Evolutionary conservation across 1,140 invertebrate genomes (phyloP).

Genomic region (Neotoxoptera formosana): DNA sequence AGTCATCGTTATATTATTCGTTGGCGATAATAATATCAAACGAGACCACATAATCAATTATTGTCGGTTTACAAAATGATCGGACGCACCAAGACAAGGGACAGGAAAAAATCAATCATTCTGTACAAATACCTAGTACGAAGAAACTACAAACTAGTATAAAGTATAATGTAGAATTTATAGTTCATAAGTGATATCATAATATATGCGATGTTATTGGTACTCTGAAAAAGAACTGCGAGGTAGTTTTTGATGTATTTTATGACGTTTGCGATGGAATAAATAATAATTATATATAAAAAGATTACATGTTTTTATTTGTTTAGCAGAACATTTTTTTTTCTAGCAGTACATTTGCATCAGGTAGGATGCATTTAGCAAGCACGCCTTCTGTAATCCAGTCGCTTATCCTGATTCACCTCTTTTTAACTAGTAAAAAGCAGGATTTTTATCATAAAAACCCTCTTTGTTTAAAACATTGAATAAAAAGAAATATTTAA

Average conservation of each 20-base stretch:
- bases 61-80: neutral
- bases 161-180: neutral
- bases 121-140: neutral
- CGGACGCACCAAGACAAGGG: neutral
- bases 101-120: neutral
- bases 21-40: neutral
- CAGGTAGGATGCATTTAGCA: neutral
- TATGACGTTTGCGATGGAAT: neutral
- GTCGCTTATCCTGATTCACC: neutral
- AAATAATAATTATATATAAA: neutral
- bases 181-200: neutral
- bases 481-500: constrained; percentile 12
- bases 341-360: neutral
- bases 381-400: neutral
- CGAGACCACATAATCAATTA: neutral
- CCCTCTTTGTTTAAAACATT: neutral
- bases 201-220: neutral
- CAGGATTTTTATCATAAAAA: neutral
- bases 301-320: neutral
- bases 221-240: neutral
- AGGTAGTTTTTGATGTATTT: neutral
- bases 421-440: neutral
- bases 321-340: neutral
- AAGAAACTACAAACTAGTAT: neutral
- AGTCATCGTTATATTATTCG: neutral